Base-by-base conservation (phyloP, 2,113 vertebrate species). In the Cyprinodon variegatus region DNA sequence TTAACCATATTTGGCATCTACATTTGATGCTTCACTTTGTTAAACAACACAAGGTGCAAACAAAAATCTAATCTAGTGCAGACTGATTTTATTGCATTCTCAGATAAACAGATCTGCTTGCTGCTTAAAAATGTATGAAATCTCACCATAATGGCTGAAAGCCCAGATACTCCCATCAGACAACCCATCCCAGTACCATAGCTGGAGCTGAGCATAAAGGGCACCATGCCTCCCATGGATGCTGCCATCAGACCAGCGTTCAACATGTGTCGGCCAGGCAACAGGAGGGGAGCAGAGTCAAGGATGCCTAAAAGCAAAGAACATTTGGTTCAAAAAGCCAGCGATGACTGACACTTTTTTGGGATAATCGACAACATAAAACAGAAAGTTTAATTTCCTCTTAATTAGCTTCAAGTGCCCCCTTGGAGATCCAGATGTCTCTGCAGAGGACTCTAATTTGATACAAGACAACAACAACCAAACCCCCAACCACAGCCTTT, bases 111-210 rank as follows among this genome's bases (percentile, higher is more conserved):
- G 17, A n/a, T 40, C 37, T 20, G 17, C 59, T 60, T 3, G 17
- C 37, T 38, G 13, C 74, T 40, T 11, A 68, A 41, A 41, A 41
- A 40, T 57, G 65, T 22, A 22, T 36, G n/a, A 39, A 65, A 43
- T 83, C 93, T 89, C 86, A 95, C 95, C 95, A 95, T 95, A 7
- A 95, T 37, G 29, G 94, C 93, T 29, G 95, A 95, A 68, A 95
- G 94, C 10, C 92, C 94, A 0, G 95, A 95, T 38, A 95, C 93
- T 8, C 93, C 92, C 11, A 95, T 0, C 8, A 95, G 86, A 61
- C 94, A 95, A 0, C 93, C 90, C 93, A 95, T 94, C 53, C 95
- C 95, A 0, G 90, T 94, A 13, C 41, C 74, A 12, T 94, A 95
- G 66, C 83, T 93, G 72, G 93, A 83, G n/a, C 91, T 95, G 68